These are phyloP conservation scores for Rhinoderma darwinii DNA, from an alignment of 2,113 vertebrate species.

Conservation along the genomic window DNA sequence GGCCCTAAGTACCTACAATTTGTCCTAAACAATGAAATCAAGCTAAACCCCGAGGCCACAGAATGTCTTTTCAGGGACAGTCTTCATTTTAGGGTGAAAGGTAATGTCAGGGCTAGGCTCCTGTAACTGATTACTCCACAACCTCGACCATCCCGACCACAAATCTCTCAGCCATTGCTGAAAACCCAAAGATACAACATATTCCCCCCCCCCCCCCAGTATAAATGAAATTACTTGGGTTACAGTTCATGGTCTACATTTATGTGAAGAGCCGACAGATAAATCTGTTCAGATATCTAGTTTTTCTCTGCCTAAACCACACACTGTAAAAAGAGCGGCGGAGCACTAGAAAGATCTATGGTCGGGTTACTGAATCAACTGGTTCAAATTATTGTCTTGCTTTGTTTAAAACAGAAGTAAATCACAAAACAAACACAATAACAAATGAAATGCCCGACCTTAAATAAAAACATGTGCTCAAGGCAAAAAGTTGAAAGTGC, in stretches of 20 bases:
- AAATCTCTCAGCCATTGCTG: constrained; percentile 43
- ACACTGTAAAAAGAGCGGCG: constrained; percentile 30
- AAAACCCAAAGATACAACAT: constrained; percentile 49
- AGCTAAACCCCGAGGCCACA: constrained; percentile 38
- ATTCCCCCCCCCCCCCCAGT: constrained; percentile 34
- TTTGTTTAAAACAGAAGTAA: constrained; percentile 65
- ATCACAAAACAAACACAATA: constrained; percentile 61
- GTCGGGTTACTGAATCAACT: constrained; percentile 63
- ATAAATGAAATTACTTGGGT: constrained; percentile 56
- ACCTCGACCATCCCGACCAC: constrained; percentile 32
- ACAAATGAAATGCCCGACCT: constrained; percentile 58
- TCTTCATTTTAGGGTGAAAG: constrained; percentile 58
- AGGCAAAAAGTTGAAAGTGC: constrained; percentile 55
- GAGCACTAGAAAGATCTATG: constrained; percentile 41
- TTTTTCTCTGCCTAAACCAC: constrained; percentile 49
- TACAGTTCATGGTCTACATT: constrained; percentile 53
- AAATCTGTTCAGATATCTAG: constrained; percentile 45
- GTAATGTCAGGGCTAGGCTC: constrained; percentile 58
- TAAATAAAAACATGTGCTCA: constrained; percentile 63
- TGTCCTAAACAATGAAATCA: constrained; percentile 51
- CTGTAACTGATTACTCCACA: constrained; percentile 54
- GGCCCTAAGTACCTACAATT: constrained; percentile 33
- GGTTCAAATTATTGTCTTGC: constrained; percentile 63
- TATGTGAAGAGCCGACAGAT: constrained; percentile 53
- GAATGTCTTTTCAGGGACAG: constrained; percentile 33